A percentile compares a stretch with the other conserved stretches of the same genome.
phyloP scores from a whole-genome alignment of 2,797 vertebrate genomes.

The Masticophis lateralis region DNA sequence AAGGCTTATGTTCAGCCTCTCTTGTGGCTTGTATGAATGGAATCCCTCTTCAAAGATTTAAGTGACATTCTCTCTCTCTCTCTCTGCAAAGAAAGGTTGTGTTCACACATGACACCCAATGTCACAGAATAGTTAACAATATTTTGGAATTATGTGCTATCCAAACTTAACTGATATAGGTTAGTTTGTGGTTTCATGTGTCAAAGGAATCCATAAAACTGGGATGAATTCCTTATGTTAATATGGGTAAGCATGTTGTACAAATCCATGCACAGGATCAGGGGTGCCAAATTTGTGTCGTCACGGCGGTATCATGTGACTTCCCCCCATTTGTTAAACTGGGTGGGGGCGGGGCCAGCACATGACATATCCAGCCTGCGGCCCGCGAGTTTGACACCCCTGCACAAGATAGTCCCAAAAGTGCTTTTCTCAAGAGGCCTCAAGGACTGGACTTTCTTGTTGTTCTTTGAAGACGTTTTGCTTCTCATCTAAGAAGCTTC shows the following conservation, averaged over 20 bases:
- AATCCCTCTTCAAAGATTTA: not conserved
- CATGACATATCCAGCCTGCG: too few species aligned
- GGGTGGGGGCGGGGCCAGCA: too few species aligned
- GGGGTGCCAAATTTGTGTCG: too few species aligned
- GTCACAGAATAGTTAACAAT: not conserved
- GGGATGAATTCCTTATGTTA: not conserved
- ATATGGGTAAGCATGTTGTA: not conserved
- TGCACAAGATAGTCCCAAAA: not conserved
- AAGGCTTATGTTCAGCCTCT: not conserved
- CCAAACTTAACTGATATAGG: not conserved
- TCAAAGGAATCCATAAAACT: not conserved
- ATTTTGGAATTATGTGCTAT: not conserved
- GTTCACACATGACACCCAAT: not conserved
- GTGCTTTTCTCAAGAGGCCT: too few species aligned
- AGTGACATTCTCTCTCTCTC: not conserved
- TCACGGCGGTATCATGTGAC: too few species aligned
- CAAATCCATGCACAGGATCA: not conserved
- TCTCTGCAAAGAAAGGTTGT: not conserved
- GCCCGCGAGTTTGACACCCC: too few species aligned
- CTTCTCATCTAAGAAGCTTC: too few species aligned
- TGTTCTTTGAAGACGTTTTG: too few species aligned
- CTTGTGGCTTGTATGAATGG: not conserved
- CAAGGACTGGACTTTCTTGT: too few species aligned
- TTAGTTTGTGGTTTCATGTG: not conserved
- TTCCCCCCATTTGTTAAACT: too few species aligned